These are phyloP conservation scores for Phyllotreta cruciferae DNA, from an alignment of 2,888 invertebrate genomes.

Conservation along the genomic window DNA sequence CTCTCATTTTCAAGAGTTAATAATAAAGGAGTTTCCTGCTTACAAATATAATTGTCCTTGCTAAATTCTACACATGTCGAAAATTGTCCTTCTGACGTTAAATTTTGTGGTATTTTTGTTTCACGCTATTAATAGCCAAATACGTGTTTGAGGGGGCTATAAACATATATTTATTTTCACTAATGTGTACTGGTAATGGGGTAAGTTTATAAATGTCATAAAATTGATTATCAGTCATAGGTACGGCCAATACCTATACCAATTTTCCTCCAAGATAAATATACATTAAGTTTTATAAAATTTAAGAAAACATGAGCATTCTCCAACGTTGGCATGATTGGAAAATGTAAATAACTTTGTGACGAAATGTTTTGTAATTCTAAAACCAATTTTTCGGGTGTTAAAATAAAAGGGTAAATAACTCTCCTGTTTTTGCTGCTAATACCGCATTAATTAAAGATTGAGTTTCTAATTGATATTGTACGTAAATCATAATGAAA, in stretches of 20 bases:
- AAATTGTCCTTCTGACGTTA: no score
- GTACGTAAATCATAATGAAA: conserved; percentile 30
- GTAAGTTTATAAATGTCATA: no score
- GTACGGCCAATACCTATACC: no score
- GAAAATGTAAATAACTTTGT: conserved; percentile 17
- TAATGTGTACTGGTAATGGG: conserved; percentile 21
- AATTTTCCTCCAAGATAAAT: no score
- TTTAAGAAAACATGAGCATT: conserved; percentile 19
- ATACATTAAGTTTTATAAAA: no score
- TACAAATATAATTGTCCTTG: conserved; percentile 18
- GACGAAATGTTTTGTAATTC: conserved; percentile 8
- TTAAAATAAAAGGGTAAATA: conserved; percentile 31
- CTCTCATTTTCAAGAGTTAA: no score
- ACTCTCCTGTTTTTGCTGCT: conserved; percentile 23
- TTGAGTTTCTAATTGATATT: not conserved
- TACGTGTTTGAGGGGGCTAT: conserved; percentile 14
- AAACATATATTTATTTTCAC: conserved; percentile 20
- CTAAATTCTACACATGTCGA: conserved; percentile 10
- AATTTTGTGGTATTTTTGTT: no score
- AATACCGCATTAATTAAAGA: conserved; percentile 23
- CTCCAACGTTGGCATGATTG: conserved; percentile 27
- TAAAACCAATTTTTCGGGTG: conserved; percentile 28
- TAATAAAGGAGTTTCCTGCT: conserved; percentile 21
- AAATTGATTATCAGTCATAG: no score
- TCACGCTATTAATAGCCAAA: conserved; percentile 17